phyloP scores from a whole-genome alignment of 2,888 invertebrate species.

The Monochamus alternatus region DNA sequence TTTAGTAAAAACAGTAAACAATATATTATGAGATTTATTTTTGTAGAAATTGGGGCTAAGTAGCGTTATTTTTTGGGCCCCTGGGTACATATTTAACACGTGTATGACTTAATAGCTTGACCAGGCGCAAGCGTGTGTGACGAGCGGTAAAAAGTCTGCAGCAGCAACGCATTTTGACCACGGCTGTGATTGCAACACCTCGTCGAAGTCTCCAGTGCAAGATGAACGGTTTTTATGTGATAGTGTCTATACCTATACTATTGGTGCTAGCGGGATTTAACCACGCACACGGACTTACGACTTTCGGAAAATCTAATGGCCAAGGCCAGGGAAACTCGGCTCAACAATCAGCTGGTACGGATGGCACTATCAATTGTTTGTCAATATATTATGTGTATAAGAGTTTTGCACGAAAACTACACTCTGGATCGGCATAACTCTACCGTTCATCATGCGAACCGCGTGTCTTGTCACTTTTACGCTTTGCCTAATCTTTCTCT shows the following conservation, averaged over 20 bases:
- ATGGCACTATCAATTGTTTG: conserved; percentile 47
- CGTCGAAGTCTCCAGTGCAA: conserved; percentile 56
- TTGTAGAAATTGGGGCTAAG: too few relatives aligned
- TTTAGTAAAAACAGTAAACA: too few relatives aligned
- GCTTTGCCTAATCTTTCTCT: conserved; percentile 38
- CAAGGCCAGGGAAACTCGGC: conserved; percentile 37
- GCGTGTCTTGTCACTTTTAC: conserved; percentile 43
- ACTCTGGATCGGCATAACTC: conserved; percentile 56
- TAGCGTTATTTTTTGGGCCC: conserved; percentile 35
- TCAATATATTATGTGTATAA: conserved; percentile 36
- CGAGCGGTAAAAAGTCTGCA: conserved; percentile 55
- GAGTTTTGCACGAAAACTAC: conserved; percentile 54
- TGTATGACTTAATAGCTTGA: conserved; percentile 62
- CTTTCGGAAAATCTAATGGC: conserved; percentile 69
- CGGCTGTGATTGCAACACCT: conserved; percentile 63
- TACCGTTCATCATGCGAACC: conserved; percentile 44
- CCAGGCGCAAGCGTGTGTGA: conserved; percentile 59
- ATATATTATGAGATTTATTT: too few relatives aligned
- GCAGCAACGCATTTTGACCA: conserved; percentile 61
- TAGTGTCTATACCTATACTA: conserved; percentile 73
- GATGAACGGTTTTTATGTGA: conserved; percentile 70
- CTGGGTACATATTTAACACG: conserved; percentile 50
- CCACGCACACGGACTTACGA: conserved; percentile 70
- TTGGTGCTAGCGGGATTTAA: conserved; percentile 71
- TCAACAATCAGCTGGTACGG: conserved; percentile 62